phyloP scores from a whole-genome alignment of 2,888 invertebrate genomes.

The Eupithecia abbreviata region DNA sequence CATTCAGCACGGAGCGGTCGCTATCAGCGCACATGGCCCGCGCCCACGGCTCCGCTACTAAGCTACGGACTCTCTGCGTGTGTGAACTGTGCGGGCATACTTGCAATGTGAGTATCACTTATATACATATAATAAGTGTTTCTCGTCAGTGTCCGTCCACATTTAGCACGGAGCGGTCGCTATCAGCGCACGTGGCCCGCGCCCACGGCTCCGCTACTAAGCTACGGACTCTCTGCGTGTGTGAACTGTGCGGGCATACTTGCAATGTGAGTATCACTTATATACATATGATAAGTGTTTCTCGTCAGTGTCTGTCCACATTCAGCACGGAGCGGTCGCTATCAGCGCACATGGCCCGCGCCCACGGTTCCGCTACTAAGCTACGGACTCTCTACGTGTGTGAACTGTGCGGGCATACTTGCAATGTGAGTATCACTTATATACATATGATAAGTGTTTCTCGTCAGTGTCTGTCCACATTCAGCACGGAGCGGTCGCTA shows the following conservation, averaged over 20 bases:
- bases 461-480: conserved; percentile 61
- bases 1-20: conserved; percentile 58
- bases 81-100: conserved; percentile 68
- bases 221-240: conserved; percentile 56
- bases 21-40: conserved; percentile 60
- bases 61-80: conserved; percentile 56
- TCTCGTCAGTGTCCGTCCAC: conserved; percentile 58
- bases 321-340: conserved; percentile 60
- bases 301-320: conserved; percentile 58
- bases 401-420: conserved; percentile 65
- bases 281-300: neutral
- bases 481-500: conserved; percentile 57
- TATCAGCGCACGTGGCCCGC: conserved; percentile 58
- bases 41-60: conserved; percentile 52
- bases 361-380: conserved; percentile 53
- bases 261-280: conserved; percentile 60
- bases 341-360: conserved; percentile 58
- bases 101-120: conserved; percentile 60
- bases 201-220: conserved; percentile 55
- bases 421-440: conserved; percentile 57
- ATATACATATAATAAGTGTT: neutral
- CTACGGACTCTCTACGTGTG: conserved; percentile 59
- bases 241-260: conserved; percentile 65
- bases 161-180: conserved; percentile 59
- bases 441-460: neutral